A percentile compares a stretch with the other conserved stretches of the same genome.
Evolutionary conservation across 2,113 vertebrate species (phyloP).

Genomic region (Pao palembangensis): DNA sequence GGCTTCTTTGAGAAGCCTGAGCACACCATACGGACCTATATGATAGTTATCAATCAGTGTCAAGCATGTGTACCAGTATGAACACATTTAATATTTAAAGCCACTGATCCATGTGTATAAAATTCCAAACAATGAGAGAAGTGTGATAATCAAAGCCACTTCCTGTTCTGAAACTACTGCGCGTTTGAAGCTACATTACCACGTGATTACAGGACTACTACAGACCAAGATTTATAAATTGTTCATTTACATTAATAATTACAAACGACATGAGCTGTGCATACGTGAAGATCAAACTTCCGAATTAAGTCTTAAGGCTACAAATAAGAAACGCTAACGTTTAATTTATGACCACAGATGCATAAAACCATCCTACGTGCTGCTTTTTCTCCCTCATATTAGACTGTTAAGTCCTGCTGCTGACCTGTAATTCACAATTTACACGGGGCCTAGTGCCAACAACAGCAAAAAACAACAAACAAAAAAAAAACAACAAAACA

Average conservation of each 20-base stretch:
- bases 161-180: constrained; percentile 32
- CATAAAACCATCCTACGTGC: constrained; percentile 3
- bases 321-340: constrained; percentile 13
- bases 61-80: too few relatives aligned
- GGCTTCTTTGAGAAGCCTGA: too few relatives aligned
- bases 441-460: constrained; percentile 42
- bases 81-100: too few relatives aligned
- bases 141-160: constrained; percentile 30
- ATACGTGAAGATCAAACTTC: constrained; percentile 11
- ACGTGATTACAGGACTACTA: constrained; percentile 34
- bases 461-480: background rate
- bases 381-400: constrained; percentile 1
- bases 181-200: constrained; percentile 38
- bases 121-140: background rate
- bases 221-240: background rate
- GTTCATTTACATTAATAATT: background rate
- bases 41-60: too few relatives aligned
- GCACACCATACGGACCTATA: too few relatives aligned
- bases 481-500: constrained; percentile 14
- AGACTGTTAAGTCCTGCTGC: constrained; percentile 1
- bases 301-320: background rate
- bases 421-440: constrained; percentile 48
- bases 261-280: background rate
- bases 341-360: background rate
- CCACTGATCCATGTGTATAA: constrained; percentile 24